phyloP scores from a whole-genome alignment of 2,113 vertebrate genomes.

The Saccopteryx leptura region DNA sequence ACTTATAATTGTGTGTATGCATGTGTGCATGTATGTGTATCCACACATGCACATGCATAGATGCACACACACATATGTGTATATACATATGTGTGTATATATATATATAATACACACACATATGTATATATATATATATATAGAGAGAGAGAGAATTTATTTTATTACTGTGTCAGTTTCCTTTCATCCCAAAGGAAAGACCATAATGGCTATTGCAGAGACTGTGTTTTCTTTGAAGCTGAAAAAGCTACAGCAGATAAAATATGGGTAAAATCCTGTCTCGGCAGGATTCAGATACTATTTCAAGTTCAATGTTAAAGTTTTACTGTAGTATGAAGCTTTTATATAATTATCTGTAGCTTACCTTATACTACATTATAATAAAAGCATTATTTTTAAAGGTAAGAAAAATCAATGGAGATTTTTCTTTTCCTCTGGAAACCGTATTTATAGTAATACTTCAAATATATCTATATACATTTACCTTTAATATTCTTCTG shows the following conservation, averaged over 20 bases:
- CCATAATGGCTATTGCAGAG: not conserved
- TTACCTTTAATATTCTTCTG: not conserved
- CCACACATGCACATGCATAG: no score
- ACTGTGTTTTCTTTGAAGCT: conserved; percentile 47
- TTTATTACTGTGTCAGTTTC: not conserved
- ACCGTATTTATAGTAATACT: not conserved
- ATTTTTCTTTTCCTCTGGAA: not conserved
- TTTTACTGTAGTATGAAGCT: conserved; percentile 14
- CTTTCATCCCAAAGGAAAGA: not conserved
- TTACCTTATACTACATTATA: conserved; percentile 17
- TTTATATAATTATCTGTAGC: conserved; percentile 18
- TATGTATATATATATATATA: no score
- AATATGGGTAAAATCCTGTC: not conserved
- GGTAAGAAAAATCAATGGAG: not conserved
- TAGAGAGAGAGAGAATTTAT: not conserved
- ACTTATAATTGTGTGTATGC: not conserved
- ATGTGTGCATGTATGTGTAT: no score
- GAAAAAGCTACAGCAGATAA: conserved; percentile 26
- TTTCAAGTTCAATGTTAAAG: conserved; percentile 42
- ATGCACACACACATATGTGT: no score
- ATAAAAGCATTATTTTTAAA: conserved; percentile 42
- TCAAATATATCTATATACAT: not conserved
- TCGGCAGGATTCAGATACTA: conserved; percentile 8
- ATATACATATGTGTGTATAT: no score
- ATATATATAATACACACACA: no score